Evolutionary conservation across 1,140 invertebrate genomes (phyloP), one percentile per base, ranked within the genome.

Genomic region (Aphelenchoides fujianensis): DNA sequence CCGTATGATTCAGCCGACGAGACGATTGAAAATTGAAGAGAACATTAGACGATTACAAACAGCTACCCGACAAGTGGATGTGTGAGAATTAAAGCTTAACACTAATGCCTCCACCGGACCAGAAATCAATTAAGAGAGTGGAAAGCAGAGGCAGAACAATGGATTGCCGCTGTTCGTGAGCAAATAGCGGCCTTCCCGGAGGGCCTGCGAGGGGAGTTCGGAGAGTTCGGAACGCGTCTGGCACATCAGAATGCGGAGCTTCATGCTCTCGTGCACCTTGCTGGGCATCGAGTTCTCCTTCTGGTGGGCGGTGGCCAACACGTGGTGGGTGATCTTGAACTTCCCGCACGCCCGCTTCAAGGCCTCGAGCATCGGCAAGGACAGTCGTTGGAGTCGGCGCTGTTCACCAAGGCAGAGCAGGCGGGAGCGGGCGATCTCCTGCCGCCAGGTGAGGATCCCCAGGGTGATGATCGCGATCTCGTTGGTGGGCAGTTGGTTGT

Each of bases 381-480:
- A 72, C 19, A 80, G 79, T n/a, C n/a, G n/a, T n/a, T n/a, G n/a
- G n/a, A n/a, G n/a, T n/a, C n/a, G n/a, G n/a, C n/a, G n/a, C n/a
- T n/a, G n/a, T n/a, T n/a, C n/a, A n/a, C n/a, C n/a, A 31, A 81
- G 69, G 48, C 79, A 81, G 1, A 81, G 70, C n/a, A 81, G 48
- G 23, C 71, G 59, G 27, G 74, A 73, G 23, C 76, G 73, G 23
- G 75, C 71, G 19, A 81, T 54, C 28, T 64, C 35, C 34, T 76
- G 52, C 32, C 75, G 75, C 79, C 79, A 81, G n/a, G 72, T 70
- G 2, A 81, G 63, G 3, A 81, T 52, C 19, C 81, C 79, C 37
- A 81, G 70, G 5, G 79, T 81, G 64, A 81, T 73, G 32, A 81
- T 66, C 3, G 81, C 71, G 23, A 81, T 66, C 30, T 83, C 80